Evolutionary conservation across 2,113 vertebrate genomes (phyloP).

Genomic region (Urocynchramus pylzowi): DNA sequence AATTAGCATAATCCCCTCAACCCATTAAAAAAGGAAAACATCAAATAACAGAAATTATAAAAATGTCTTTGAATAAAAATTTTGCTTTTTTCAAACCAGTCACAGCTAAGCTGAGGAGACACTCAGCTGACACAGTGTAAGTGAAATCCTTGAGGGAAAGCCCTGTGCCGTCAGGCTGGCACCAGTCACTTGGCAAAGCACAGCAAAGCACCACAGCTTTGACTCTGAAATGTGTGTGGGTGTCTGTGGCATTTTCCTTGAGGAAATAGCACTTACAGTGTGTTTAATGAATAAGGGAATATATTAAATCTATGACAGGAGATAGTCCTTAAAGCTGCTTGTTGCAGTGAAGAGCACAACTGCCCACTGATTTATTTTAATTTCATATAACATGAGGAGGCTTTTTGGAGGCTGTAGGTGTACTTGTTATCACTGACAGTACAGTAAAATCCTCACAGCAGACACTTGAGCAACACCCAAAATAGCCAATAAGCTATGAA

Average conservation of each 20-base stretch:
- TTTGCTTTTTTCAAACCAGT: not conserved
- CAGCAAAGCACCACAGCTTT: not conserved
- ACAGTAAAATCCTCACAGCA: not conserved
- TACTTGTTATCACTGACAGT: not conserved
- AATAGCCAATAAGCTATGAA: not conserved
- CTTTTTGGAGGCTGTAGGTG: not conserved
- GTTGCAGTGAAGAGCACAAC: not conserved
- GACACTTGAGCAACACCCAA: not conserved
- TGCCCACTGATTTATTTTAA: not conserved
- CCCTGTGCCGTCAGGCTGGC: not conserved
- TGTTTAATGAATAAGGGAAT: not conserved
- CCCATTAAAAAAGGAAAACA: not conserved
- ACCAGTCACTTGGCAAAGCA: not conserved
- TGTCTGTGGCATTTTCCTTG: not conserved
- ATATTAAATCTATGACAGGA: not conserved
- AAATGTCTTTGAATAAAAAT: not conserved
- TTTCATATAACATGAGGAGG: not conserved
- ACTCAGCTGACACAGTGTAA: not conserved
- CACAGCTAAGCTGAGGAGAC: not conserved
- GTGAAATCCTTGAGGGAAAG: not conserved
- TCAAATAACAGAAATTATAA: not conserved
- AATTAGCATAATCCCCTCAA: not conserved
- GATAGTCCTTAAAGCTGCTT: not conserved
- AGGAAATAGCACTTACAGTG: not conserved
- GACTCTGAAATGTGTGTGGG: not conserved